These are phyloP conservation scores for Drosophila cracens DNA, from an alignment of 2,888 invertebrate genomes.

Conservation along the genomic window DNA sequence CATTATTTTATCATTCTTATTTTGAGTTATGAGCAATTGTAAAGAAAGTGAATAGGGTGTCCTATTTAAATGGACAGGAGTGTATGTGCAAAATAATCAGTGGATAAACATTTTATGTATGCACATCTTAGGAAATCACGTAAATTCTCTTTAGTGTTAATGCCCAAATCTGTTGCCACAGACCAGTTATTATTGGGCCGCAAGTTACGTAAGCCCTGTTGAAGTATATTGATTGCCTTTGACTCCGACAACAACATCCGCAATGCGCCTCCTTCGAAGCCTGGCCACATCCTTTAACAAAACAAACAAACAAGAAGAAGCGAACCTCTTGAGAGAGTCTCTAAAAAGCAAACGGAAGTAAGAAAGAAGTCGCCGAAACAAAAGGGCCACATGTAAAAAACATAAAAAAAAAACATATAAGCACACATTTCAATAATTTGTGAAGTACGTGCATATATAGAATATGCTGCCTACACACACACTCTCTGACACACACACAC, in stretches of 20 bases:
- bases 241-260: constrained; percentile 12
- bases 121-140: background rate
- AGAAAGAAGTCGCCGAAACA: constrained; percentile 41
- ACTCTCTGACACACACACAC: background rate
- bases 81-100: background rate
- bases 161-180: background rate
- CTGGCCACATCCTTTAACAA: constrained; percentile 40
- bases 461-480: constrained; percentile 30
- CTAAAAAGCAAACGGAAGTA: constrained; percentile 65
- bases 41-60: background rate
- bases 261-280: background rate
- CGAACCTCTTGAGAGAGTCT: constrained; percentile 47
- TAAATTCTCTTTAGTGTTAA: background rate
- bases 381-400: constrained; percentile 39
- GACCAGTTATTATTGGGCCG: background rate
- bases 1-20: background rate
- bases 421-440: constrained; percentile 37
- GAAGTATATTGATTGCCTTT: constrained; percentile 12
- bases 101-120: background rate
- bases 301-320: constrained; percentile 36
- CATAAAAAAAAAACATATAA: constrained; percentile 9
- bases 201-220: background rate
- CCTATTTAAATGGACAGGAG: background rate
- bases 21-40: background rate
- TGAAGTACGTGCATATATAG: constrained; percentile 11